Evolutionary conservation across 92 coral and sea anemone genomes (phyloP).

Genomic region (Metridium senile): DNA sequence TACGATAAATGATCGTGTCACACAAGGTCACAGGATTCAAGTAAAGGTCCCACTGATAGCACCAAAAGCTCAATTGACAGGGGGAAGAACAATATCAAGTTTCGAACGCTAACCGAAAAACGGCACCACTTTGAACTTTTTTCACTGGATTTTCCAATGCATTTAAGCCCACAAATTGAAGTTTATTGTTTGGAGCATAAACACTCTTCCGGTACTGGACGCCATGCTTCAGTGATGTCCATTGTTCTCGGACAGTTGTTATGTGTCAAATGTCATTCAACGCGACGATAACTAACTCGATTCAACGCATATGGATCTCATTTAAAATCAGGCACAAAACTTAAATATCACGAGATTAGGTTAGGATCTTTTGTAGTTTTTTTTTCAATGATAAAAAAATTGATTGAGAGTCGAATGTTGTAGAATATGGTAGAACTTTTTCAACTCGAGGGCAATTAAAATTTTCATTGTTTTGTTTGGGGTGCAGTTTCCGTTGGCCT

Average conservation of each 20-base stretch:
- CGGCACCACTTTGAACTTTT: neutral
- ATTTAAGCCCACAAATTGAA: neutral
- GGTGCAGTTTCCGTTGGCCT: constrained; percentile 20
- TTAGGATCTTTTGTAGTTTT: neutral
- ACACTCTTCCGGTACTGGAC: constrained; percentile 18
- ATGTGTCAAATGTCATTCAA: constrained; percentile 20
- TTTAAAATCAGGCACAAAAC: neutral
- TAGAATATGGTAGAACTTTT: constrained; percentile 6
- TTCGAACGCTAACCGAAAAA: neutral
- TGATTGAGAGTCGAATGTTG: neutral
- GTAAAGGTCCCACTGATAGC: constrained; percentile 9
- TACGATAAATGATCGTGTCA: constrained; percentile 29
- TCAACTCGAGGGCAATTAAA: neutral
- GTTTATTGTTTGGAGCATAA: neutral
- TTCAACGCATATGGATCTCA: constrained; percentile 1
- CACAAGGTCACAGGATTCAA: constrained; percentile 20
- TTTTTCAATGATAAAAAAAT: neutral
- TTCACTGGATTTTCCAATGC: neutral
- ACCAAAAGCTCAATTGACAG: neutral
- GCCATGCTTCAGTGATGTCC: constrained; percentile 10
- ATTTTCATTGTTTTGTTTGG: constrained; percentile 7
- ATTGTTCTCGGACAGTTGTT: constrained; percentile 20
- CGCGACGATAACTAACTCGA: constrained; percentile 10
- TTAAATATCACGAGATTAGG: neutral
- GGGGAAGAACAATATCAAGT: neutral